Base-by-base conservation (phyloP, 2,888 invertebrate genomes). In the Eupithecia dodoneata region DNA sequence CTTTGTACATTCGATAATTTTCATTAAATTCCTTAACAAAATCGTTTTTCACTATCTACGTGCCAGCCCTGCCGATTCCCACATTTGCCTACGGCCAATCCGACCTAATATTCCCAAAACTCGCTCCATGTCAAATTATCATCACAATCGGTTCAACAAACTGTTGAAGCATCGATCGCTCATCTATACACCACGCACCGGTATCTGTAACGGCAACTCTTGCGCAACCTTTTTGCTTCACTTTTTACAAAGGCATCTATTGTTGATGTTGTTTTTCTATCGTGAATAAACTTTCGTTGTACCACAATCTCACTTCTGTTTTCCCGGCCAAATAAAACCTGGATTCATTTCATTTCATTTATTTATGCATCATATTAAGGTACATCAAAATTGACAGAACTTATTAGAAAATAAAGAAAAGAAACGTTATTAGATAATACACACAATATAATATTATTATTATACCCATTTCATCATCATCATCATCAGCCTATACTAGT, bases 161-260 rank as follows among this genome's bases (percentile, higher is more conserved):
- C 77, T 73, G 74, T 77, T 72, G 74, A 66, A 75, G 73, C 71
- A 77, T 77, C 72, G 75, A 72, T 70, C 77, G 63, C 74, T 74
- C 67, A 70, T 77, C 77, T 72, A 75, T 77, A 6, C 52, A n/a
- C 77, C 73, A 75, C 70, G 47, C 71, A 76, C 66, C 76, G 74
- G 74, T 77, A 75, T 69, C 66, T 42, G 67, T 74, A 77, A 75
- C 77, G 77, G 77, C 65, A 15, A 30, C 42, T 66, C 71, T 76
- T 77, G 77, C 77, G 77, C 74, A 77, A 77, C 72, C 15, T 74
- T 77, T 77, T 77, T 74, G 77, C 77, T 66, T 74, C 67, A 66
- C 73, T 72, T 77, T 74, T 74, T 77, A 77, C 74, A 77, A 12
- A 55, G 10, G 55, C 74, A 18, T 66, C 30, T 52, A 71, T 76